These are phyloP conservation scores for Atta cephalotes DNA, from an alignment of 1,140 invertebrate genomes.

Conservation along the genomic window DNA sequence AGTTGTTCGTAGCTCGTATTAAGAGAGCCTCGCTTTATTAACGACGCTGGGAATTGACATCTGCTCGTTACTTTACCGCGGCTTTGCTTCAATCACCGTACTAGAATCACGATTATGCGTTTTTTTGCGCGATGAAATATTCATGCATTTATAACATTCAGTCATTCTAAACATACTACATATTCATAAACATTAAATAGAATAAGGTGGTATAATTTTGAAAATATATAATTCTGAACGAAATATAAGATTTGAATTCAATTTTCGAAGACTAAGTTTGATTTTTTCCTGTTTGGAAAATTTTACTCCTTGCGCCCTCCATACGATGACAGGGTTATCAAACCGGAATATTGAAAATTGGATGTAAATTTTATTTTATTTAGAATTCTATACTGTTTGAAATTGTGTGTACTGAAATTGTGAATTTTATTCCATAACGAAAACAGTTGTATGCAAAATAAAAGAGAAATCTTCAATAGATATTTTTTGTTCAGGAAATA, in stretches of 20 bases:
- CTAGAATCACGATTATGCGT: not conserved
- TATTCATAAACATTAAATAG: not conserved
- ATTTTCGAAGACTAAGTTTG: too few species aligned
- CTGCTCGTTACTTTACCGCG: conserved; percentile 18
- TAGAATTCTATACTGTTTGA: too few species aligned
- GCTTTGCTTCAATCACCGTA: not conserved
- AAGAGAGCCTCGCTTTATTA: conserved; percentile 36
- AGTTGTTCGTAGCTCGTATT: conserved; percentile 3
- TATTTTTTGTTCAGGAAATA: not conserved
- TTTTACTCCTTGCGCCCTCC: too few species aligned
- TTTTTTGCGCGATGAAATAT: not conserved
- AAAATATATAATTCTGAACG: too few species aligned
- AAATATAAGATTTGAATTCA: too few species aligned
- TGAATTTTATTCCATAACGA: not conserved
- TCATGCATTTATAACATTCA: not conserved
- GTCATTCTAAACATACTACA: not conserved
- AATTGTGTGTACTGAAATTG: too few species aligned
- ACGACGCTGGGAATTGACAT: conserved; percentile 25
- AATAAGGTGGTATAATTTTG: too few species aligned
- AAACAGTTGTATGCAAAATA: not conserved
- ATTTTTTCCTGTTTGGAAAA: too few species aligned
- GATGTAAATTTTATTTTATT: too few species aligned
- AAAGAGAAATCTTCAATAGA: not conserved
- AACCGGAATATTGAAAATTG: too few species aligned
- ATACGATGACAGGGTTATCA: too few species aligned